A percentile compares a stretch with the other conserved stretches of the same genome.
phyloP scores from a whole-genome alignment of 2,797 vertebrate species.

The Ctenopoma multispine region DNA sequence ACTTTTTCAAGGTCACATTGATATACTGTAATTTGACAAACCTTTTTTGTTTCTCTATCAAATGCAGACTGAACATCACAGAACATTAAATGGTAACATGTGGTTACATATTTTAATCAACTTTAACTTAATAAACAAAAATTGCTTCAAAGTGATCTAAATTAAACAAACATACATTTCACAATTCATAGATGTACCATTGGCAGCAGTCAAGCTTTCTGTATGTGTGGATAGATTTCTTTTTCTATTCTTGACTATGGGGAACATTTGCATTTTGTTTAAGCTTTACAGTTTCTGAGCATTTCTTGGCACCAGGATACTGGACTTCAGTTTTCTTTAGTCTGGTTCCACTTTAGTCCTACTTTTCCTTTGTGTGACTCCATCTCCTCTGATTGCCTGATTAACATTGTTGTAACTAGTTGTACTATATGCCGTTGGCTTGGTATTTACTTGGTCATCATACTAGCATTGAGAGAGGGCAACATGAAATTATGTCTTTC shows the following conservation, averaged over 20 bases:
- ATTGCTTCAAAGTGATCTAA: not conserved
- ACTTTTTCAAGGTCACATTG: not conserved
- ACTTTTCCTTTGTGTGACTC: too few relatives aligned
- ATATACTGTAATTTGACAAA: not conserved
- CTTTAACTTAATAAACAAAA: not conserved
- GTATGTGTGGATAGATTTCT: not conserved
- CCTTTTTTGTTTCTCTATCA: too few relatives aligned
- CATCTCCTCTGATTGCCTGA: conserved; percentile 1
- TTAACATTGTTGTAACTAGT: conserved; percentile 7
- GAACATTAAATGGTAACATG: too few relatives aligned
- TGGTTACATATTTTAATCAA: too few relatives aligned
- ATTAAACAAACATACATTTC: not conserved
- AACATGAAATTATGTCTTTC: not conserved
- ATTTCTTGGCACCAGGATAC: too few relatives aligned
- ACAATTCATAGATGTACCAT: not conserved
- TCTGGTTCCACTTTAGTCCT: too few relatives aligned
- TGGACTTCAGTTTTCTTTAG: too few relatives aligned
- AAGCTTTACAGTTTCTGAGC: too few relatives aligned
- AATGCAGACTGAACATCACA: too few relatives aligned
- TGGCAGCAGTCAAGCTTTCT: not conserved
- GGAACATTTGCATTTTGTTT: too few relatives aligned
- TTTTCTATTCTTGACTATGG: too few relatives aligned
- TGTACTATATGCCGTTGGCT: not conserved
- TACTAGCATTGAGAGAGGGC: conserved; percentile 7
- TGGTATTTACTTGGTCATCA: conserved; percentile 16